Evolutionary conservation across 1,140 invertebrate genomes (phyloP), one percentile per base, ranked within the genome.

Genomic region (Diachasmimorpha longicaudata): DNA sequence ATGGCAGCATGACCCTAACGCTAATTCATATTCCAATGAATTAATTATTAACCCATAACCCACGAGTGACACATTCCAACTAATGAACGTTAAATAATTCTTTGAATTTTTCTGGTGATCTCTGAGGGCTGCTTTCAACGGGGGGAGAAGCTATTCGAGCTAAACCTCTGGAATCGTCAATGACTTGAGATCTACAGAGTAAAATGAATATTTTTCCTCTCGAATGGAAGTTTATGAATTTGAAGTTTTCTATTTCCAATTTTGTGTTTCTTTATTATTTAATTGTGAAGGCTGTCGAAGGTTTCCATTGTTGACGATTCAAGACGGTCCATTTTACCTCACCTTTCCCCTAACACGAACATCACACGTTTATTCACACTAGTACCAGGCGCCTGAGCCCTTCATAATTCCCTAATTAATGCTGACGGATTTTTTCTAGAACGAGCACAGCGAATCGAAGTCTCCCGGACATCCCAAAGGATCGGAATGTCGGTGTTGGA

Each of bases 401-500:
- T 19, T 63, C 21, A 23, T 3, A 19, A 8, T 63, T 11, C 10
- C 4, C 31, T 6, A 63, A 2, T 0, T 13, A 63, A 23, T 25
- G 1, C 11, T 25, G 23, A 14, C 4, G 14, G 21, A 25, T 63
- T 16, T 63, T 14, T 63, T 63, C 11, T 63, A 90, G 89, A 74
- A 82, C 84, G 16, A 89, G 85, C 39, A 89, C 90, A 76, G 91
- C 91, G 11, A 91, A 93, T 79, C 88, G 92, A 83, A 93, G 92
- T 85, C 87, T 93, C 72, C 92, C 92, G 23, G 92, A 93, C 80
- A 93, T 93, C 80, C 92, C 92, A 68, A 89, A 91, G 63, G 86
- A 89, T 72, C 88, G 83, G 75, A 85, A 75, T 74, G 75, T 81
- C 16, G 85, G 86, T 73, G 79, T 83, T 19, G 83, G 84, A 67